Conservation (phyloP, 1,140 invertebrate genomes). For the Coboldia fuscipes region DNA sequence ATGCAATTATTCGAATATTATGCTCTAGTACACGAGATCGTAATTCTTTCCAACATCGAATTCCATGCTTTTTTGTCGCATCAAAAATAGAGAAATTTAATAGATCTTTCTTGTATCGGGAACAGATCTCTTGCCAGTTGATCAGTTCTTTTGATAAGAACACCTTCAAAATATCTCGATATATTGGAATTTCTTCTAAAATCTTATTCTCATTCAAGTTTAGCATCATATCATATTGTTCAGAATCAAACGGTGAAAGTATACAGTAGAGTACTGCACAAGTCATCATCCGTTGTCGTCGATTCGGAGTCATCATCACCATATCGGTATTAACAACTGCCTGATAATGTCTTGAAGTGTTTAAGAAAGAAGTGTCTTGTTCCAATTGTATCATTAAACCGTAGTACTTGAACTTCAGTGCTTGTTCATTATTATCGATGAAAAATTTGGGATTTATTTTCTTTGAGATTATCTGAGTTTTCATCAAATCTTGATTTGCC, state of each 20-base stretch:
- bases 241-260: conserved; percentile 81
- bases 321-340: background rate
- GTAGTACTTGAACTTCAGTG: background rate
- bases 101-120: too few species aligned
- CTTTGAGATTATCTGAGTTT: conserved; percentile 93
- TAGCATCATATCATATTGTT: conserved; percentile 85
- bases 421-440: conserved; percentile 31
- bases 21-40: too few species aligned
- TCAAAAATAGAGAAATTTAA: too few species aligned
- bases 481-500: conserved; percentile 84
- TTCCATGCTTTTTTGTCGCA: too few species aligned
- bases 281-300: conserved; percentile 20
- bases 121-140: too few species aligned
- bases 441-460: conserved; percentile 93
- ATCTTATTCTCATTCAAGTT: conserved; percentile 69
- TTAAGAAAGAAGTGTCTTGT: background rate
- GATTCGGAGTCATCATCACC: too few species aligned
- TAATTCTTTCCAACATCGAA: too few species aligned
- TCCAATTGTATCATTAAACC: background rate
- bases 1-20: too few species aligned
- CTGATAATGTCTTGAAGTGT: background rate
- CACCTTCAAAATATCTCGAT: too few species aligned
- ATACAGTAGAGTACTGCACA: conserved; percentile 77
- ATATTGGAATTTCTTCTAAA: conserved; percentile 67
- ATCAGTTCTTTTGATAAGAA: too few species aligned